A percentile compares a stretch with the other conserved stretches of the same genome.
Evolutionary conservation across 2,797 vertebrate genomes (phyloP).

Genomic region (Sebastes hubbsi): DNA sequence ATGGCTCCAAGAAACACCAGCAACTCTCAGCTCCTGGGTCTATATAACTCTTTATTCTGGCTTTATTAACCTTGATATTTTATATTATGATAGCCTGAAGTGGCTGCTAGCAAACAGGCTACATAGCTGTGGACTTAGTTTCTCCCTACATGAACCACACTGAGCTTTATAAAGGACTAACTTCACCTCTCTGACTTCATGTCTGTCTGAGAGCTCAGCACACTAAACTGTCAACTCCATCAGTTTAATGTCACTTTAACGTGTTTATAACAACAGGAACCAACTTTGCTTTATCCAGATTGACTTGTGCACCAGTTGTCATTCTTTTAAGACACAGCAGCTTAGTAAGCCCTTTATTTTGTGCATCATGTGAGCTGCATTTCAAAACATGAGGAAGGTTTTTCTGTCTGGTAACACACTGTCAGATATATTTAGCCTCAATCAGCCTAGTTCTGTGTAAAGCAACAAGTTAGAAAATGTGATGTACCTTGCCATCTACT

Average conservation of each 20-base stretch:
- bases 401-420: constrained; percentile 8
- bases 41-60: background rate
- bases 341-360: background rate
- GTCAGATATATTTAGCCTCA: constrained; percentile 57
- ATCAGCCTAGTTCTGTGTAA: constrained; percentile 61
- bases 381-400: background rate
- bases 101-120: constrained; percentile 25
- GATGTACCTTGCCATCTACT: background rate
- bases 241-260: background rate
- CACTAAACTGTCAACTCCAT: background rate
- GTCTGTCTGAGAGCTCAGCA: background rate
- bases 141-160: constrained; percentile 1
- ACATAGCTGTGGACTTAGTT: constrained; percentile 9
- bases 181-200: background rate
- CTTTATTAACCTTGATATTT: background rate
- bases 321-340: background rate
- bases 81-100: background rate
- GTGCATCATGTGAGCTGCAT: background rate
- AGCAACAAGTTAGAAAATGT: constrained; percentile 57
- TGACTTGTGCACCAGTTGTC: background rate
- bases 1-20: too few relatives aligned
- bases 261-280: background rate
- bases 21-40: too few relatives aligned
- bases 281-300: too few relatives aligned
- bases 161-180: constrained; percentile 32